Base-by-base conservation (phyloP, 2,113 vertebrate genomes). In the Columba janthina region DNA sequence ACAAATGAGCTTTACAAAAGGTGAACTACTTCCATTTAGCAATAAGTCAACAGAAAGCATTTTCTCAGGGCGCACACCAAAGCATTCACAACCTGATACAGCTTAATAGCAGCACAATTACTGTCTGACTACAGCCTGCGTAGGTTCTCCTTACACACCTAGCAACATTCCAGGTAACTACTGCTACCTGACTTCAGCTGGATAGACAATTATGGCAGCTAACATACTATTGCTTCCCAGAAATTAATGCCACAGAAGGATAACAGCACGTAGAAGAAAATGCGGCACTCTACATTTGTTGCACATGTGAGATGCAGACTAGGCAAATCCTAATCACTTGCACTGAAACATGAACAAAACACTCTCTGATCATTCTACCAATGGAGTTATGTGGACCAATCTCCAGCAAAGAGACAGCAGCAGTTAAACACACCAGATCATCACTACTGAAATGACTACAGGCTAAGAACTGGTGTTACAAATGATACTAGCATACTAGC, bases 361-460 rank as follows among this genome's bases (percentile, higher is more conserved):
- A 15, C 13, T 85, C 50, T 25, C 10, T 11, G 40, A 58, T 61
- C 42, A 32, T 40, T 65, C 51, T 36, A 54, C n/a, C 25, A 51
- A 15, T 2, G 65, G 15, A 71, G 19, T 82, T 51, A 56, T 0
- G 8, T 9, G 18, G 73, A 66, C 6, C 10, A 31, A 50, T 3
- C 14, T 62, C 36, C n/a, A 90, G 67, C 28, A 88, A 40, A 84
- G 48, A 60, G 20, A 51, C 44, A 92, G n/a, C 18, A 7, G 11
- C 40, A 50, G 28, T 21, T 70, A 40, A 57, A 77, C 1, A 1
- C 25, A 54, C 8, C 38, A 32, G 31, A 54, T 0, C 50, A 71
- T 34, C 65, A 77, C 32, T 56, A 17, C 42, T 12, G 42, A 89
- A 94, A 51, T 10, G 11, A 77, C 15, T 19, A 70, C 0, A 5